phyloP scores from a whole-genome alignment of 2,113 vertebrate genomes.

The Brachirus orientalis region DNA sequence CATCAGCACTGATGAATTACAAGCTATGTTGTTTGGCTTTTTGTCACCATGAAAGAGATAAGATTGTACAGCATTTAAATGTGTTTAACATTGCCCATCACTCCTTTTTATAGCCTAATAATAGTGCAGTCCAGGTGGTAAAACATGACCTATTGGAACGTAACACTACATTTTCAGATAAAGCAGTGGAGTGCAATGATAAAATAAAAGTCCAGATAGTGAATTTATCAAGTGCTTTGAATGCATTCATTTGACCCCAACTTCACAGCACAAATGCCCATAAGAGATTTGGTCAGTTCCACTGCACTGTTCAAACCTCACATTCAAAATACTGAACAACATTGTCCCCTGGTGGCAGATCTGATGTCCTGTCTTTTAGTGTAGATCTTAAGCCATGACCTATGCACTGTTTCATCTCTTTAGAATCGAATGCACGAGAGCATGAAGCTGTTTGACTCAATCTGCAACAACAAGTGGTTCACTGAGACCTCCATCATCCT shows the following conservation, averaged over 20 bases:
- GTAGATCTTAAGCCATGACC: background rate
- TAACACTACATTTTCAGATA: conserved; percentile 11
- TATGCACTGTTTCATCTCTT: background rate
- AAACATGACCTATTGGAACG: conserved; percentile 25
- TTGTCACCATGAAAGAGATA: no score
- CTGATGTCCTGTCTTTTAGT: background rate
- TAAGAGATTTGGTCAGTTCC: background rate
- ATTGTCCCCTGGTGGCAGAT: conserved; percentile 64
- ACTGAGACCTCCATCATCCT: conserved; percentile 99
- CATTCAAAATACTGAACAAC: conserved; percentile 15
- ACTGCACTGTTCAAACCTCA: background rate
- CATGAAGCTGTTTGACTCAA: conserved; percentile 99
- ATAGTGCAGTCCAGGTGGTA: no score
- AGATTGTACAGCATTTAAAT: no score
- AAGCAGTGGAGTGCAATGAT: conserved; percentile 27
- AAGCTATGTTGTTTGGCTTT: conserved; percentile 6
- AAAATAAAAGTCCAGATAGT: conserved; percentile 21
- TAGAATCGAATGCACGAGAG: conserved; percentile 99
- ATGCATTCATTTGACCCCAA: conserved; percentile 34
- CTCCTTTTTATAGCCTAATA: conserved; percentile 34
- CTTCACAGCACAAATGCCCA: conserved; percentile 11
- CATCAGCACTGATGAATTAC: conserved; percentile 4
- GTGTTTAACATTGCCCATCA: no score
- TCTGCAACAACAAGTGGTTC: conserved; percentile 99
- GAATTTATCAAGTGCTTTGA: conserved; percentile 30